Evolutionary conservation across 2,888 invertebrate genomes (phyloP), one percentile per base, ranked within the genome.

Genomic region (Bellardia bayeri): DNA sequence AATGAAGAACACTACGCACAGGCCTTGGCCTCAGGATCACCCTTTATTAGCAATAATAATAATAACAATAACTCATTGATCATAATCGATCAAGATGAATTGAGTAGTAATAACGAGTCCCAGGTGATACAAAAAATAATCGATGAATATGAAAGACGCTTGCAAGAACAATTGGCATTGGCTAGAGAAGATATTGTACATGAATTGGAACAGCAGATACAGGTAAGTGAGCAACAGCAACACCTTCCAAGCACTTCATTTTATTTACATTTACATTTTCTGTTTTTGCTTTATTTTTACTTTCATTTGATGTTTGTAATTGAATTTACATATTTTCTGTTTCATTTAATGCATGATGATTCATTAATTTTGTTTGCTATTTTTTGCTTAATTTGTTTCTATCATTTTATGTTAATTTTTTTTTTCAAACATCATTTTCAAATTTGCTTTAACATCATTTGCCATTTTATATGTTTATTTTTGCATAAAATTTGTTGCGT

Each of bases 161-260:
- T 96, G 88, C 95, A 95, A 90, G 95, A 96, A 91, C 95, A 96
- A 93, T 94, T 96, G 88, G 94, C 95, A 74, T 93, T 95, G 91
- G 96, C 96, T 87, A 95, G 95, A 90, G 94, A 95, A 91, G 96
- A 97, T 92, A 95, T 97, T 90, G 95, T 96, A 88, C 94, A 95
- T 89, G 96, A 96, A 90, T 94, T 97, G 90, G 96, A 96, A 93
- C 95, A 95, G 83, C 96, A 97, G 92, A 95, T 97, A 90, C 96
- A 96, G 96, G 97, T 97, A 95, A 93, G 94, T 89, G n/a, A 9
- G n/a, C 11, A 13, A 8, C 37, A 9, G n/a, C 11, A 13, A 8
- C 37, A 11, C 8, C 11, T 68, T 11, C 11, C 7, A 68, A 11
- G n/a, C 16, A 51, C 58, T 82, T 61, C 14, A 54, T 56, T 58